Conservation (phyloP, 2,888 invertebrate species). For the Hoplodrina ambigua region DNA sequence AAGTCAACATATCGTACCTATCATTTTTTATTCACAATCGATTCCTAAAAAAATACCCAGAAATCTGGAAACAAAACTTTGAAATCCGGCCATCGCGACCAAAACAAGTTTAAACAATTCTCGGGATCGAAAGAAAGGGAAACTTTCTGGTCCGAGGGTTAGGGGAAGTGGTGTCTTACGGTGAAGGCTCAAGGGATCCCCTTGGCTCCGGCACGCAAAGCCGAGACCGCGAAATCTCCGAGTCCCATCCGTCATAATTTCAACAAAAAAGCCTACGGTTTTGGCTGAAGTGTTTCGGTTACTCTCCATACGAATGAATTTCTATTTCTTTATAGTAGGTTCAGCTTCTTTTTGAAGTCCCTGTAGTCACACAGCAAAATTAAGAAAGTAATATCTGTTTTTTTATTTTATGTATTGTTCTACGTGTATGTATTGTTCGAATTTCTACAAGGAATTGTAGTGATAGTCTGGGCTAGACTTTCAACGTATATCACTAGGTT, state of each 20-base stretch:
- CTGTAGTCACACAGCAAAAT: not conserved
- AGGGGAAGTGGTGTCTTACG: conserved; percentile 68
- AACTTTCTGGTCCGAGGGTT: conserved; percentile 61
- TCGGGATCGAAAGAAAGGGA: conserved; percentile 62
- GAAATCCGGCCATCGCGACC: conserved; percentile 38
- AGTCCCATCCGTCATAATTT: conserved; percentile 86
- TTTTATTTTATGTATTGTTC: too few species aligned
- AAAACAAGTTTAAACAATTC: conserved; percentile 60
- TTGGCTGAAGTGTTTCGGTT: conserved; percentile 5
- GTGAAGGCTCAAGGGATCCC: conserved; percentile 83
- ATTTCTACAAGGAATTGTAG: too few species aligned
- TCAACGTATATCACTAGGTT: too few species aligned
- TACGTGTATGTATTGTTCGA: too few species aligned
- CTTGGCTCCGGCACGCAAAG: conserved; percentile 75
- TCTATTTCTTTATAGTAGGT: not conserved
- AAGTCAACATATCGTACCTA: not conserved
- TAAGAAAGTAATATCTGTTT: not conserved
- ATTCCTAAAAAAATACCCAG: not conserved
- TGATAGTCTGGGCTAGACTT: too few species aligned
- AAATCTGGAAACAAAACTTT: conserved; percentile 38
- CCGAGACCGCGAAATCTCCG: conserved; percentile 80
- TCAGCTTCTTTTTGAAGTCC: not conserved
- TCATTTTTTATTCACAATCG: not conserved
- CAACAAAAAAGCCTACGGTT: conserved; percentile 69
- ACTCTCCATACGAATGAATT: conserved; percentile 28